These are phyloP conservation scores for Dendrolimus punctatus DNA, from an alignment of 1,140 invertebrate species.

Conservation along the genomic window DNA sequence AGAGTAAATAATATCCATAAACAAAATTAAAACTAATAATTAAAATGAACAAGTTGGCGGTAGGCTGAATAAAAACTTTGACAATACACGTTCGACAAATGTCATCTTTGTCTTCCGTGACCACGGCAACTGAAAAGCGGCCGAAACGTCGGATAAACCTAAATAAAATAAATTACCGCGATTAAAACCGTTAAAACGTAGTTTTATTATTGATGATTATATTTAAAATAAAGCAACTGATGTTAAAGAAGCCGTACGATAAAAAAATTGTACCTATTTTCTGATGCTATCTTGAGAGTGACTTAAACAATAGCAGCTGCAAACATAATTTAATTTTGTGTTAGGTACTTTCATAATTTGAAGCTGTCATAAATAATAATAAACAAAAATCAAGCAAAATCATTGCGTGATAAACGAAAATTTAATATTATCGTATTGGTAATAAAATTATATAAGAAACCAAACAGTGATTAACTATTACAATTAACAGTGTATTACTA, in stretches of 20 bases:
- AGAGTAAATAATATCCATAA: too few species aligned
- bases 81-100: too few species aligned
- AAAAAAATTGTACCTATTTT: conserved; percentile 65
- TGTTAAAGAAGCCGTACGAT: conserved; percentile 47
- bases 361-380: conserved; percentile 7
- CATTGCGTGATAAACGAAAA: conserved; percentile 5
- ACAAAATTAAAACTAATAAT: too few species aligned
- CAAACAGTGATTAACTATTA: not conserved
- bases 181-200: too few species aligned
- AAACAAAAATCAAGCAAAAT: conserved; percentile 7
- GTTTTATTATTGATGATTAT: too few species aligned
- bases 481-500: too few species aligned
- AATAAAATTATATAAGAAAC: not conserved
- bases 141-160: too few species aligned
- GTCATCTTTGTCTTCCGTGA: too few species aligned
- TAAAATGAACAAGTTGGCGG: too few species aligned
- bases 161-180: too few species aligned
- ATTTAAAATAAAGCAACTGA: conserved; percentile 19
- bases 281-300: conserved; percentile 59
- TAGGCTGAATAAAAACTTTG: too few species aligned
- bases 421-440: not conserved
- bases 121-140: too few species aligned
- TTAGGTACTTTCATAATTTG: conserved; percentile 24
- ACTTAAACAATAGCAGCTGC: conserved; percentile 71
- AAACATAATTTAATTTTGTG: conserved; percentile 43